phyloP scores from a whole-genome alignment of 1,140 invertebrate genomes.

The Ephestia elutella region DNA sequence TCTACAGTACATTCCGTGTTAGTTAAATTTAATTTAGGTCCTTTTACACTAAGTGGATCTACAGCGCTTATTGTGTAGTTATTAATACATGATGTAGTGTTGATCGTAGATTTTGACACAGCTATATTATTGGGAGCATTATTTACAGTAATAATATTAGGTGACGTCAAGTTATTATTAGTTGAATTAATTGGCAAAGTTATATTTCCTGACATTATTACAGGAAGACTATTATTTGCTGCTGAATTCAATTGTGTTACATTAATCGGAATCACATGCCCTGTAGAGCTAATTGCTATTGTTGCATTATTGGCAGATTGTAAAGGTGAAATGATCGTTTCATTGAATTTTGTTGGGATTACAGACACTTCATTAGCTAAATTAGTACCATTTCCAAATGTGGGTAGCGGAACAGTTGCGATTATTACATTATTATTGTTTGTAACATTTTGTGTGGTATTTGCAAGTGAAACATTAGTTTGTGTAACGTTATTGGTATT shows the following conservation, averaged over 20 bases:
- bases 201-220: neutral
- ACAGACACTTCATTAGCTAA: too few relatives aligned
- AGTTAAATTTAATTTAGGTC: constrained; percentile 31
- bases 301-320: neutral
- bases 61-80: constrained; percentile 12
- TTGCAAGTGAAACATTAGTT: neutral
- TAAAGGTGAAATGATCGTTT: neutral
- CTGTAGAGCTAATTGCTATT: neutral
- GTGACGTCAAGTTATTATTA: neutral
- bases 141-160: constrained; percentile 1
- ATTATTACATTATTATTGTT: neutral
- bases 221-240: neutral
- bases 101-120: constrained; percentile 6
- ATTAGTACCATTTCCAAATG: too few relatives aligned
- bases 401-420: too few relatives aligned
- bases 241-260: neutral
- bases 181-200: neutral
- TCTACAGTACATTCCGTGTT: constrained; percentile 53
- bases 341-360: neutral
- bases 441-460: neutral
- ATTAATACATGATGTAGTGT: constrained; percentile 23
- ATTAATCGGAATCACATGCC: neutral
- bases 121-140: neutral
- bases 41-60: constrained; percentile 49
- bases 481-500: neutral